Conservation (phyloP, 2,888 invertebrate genomes). For the Cephus nigrinus region DNA sequence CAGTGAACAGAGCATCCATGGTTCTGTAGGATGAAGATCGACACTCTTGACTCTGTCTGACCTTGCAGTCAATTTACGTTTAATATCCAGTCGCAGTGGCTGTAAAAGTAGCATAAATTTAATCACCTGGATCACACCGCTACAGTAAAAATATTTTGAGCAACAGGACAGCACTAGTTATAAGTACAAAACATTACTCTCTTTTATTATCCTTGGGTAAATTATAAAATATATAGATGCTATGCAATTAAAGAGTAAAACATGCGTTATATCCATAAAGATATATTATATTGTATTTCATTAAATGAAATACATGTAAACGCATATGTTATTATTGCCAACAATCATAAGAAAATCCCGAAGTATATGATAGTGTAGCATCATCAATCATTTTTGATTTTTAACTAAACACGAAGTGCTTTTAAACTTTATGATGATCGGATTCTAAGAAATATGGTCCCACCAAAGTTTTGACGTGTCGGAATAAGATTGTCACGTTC, state of each 20-base stretch:
- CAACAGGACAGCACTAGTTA: neutral
- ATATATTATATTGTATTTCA: neutral
- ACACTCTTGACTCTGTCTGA: slow-evolving; percentile 99
- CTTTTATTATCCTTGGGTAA: neutral
- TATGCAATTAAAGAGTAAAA: neutral
- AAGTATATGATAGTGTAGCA: neutral
- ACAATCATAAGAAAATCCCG: neutral
- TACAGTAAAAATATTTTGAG: neutral
- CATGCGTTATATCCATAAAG: neutral
- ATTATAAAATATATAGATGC: neutral
- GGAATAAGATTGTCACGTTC: neutral
- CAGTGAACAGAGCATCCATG: slow-evolving; percentile 98
- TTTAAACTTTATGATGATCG: neutral
- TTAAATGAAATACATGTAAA: neutral
- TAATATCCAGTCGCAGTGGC: slow-evolving; percentile 98
- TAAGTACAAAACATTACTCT: neutral
- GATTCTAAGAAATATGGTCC: neutral
- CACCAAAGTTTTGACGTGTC: slow-evolving; percentile 2
- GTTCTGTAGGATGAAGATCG: slow-evolving; percentile 97
- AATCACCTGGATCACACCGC: too few species aligned
- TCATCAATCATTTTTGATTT: neutral
- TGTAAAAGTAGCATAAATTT: slow-evolving; percentile 59
- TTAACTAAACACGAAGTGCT: neutral
- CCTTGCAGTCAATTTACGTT: slow-evolving; percentile 95
- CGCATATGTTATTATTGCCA: neutral